Evolutionary conservation across 2,113 vertebrate species (phyloP).

Genomic region (Merops nubicus): DNA sequence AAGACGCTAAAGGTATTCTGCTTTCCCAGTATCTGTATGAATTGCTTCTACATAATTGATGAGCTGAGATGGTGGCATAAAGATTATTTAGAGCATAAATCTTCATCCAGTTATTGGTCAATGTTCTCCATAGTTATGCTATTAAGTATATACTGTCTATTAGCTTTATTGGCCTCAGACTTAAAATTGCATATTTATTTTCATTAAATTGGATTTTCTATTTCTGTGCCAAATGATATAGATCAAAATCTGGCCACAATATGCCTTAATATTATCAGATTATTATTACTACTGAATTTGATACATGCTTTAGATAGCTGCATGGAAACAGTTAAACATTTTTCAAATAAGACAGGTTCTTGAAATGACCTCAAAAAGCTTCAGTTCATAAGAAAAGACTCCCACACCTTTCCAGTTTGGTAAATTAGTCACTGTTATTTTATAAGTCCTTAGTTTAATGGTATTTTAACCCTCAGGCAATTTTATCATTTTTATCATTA

Average conservation of each 20-base stretch:
- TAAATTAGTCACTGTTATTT: background rate
- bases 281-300: conserved; percentile 8
- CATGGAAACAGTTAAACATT: conserved; percentile 26
- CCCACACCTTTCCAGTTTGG: background rate
- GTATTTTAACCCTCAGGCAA: background rate
- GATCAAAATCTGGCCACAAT: background rate
- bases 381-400: background rate
- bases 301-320: background rate
- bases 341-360: conserved; percentile 6
- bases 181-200: conserved; percentile 40
- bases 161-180: conserved; percentile 29
- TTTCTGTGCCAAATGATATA: background rate
- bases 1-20: background rate
- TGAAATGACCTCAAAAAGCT: background rate
- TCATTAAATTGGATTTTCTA: conserved; percentile 30
- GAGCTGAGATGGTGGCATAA: background rate
- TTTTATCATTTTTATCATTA: background rate
- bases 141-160: background rate
- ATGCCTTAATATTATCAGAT: conserved; percentile 9
- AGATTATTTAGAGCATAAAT: background rate
- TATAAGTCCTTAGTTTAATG: background rate
- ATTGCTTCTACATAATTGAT: background rate
- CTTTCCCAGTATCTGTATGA: background rate
- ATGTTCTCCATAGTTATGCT: background rate
- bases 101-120: background rate